Evolutionary conservation across 2,888 invertebrate genomes (phyloP).

Genomic region (Vesta saturnalis): DNA sequence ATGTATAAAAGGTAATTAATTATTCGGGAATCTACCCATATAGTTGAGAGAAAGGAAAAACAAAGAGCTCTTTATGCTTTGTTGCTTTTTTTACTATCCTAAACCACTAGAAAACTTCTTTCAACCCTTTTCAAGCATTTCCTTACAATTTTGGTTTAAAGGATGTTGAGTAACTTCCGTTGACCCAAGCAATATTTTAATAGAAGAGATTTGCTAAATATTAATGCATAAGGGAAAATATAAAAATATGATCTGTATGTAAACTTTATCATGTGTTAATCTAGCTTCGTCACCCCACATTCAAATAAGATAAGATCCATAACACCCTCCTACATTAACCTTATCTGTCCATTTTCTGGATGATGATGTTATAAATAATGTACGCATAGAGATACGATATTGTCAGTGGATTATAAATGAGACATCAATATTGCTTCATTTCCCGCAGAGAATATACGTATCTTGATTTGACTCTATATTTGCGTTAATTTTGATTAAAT

Average conservation of each 20-base stretch:
- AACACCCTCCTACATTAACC: conserved; percentile 20
- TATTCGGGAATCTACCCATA: conserved; percentile 3
- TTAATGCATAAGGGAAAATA: too few species aligned
- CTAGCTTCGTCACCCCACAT: not conserved
- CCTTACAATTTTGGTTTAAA: conserved; percentile 22
- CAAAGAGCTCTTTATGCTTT: conserved; percentile 33
- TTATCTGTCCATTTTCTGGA: conserved; percentile 35
- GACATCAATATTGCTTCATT: conserved; percentile 34
- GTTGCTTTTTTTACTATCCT: conserved; percentile 34
- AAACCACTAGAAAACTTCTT: conserved; percentile 36
- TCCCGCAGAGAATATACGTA: conserved; percentile 21
- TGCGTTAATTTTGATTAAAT: not conserved
- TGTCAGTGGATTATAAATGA: conserved; percentile 34
- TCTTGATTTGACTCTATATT: conserved; percentile 15
- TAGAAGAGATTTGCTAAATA: too few species aligned
- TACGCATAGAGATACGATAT: conserved; percentile 36
- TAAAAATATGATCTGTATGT: too few species aligned
- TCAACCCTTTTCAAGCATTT: conserved; percentile 29
- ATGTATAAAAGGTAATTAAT: too few species aligned
- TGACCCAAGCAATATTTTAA: too few species aligned
- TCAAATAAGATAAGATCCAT: conserved; percentile 20
- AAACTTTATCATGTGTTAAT: not conserved
- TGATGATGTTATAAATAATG: conserved; percentile 40
- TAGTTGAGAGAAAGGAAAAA: conserved; percentile 21
- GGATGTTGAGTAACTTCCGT: conserved; percentile 24